Base-by-base conservation (phyloP, 1,140 invertebrate species). In the Lutraria rhynchaena region DNA sequence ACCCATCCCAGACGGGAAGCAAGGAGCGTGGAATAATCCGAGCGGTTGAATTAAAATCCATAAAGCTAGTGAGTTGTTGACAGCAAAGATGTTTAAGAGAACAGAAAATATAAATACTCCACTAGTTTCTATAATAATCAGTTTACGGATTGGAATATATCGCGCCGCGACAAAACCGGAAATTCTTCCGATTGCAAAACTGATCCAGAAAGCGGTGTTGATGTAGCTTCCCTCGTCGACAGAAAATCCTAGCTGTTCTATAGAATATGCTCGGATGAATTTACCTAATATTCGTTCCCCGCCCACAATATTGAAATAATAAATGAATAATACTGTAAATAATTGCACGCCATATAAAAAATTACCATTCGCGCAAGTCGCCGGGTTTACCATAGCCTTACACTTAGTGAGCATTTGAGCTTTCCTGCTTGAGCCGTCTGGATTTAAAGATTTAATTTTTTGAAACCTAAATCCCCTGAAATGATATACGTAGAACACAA, bases 141-240 rank as follows among this genome's bases (percentile, higher is more conserved):
- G 49, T 58, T 74, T 80, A n/a, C 82, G 60, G 13, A 86, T 82
- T 13, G 86, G 81, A 49, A 89, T 81, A 41, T 81, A 87, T 35
- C 71, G 76, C 2, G 85, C 83, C 9, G 80, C 71, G 1, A 89
- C n/a, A 33, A 86, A 82, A 13, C 83, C 85, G 17, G 84, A 44
- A 22, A 88, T 76, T 9, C 88, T 74, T 0, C 85, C 88, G 4
- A 82, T 31, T 3, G 84, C 77, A 74, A 88, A 89, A 73, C 83
- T 80, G 7, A 85, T 85, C 88, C 88, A 89, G 49, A 86, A 89
- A 5, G 76, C 65, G 11, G 85, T 85, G 58, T 87, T 86, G 24
- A 89, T 58, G 29, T 83, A 75, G 1, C 86, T 84, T 13, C 82
- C 88, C 0, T 85, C 77, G 29, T 77, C 82, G 2, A 80, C 77